These are phyloP conservation scores for Callaeas wilsoni DNA, from an alignment of 2,113 vertebrate genomes.

Conservation along the genomic window DNA sequence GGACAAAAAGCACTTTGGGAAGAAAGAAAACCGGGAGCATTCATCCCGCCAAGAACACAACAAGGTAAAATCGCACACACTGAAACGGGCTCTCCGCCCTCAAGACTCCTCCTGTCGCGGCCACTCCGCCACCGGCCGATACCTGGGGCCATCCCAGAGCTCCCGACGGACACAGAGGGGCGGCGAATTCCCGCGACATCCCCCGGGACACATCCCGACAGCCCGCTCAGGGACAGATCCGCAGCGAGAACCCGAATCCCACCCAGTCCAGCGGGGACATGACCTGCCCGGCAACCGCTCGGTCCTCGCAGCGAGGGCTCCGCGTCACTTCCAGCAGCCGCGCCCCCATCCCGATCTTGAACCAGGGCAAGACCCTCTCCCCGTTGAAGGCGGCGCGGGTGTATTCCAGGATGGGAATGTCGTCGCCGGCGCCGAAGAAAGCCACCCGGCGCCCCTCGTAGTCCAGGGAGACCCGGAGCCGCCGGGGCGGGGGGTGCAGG, in stretches of 20 bases:
- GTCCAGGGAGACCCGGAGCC: conserved; percentile 78
- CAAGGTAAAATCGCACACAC: neutral
- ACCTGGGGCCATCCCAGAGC: neutral
- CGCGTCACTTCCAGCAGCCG: neutral
- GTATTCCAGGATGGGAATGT: conserved; percentile 78
- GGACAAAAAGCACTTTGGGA: neutral
- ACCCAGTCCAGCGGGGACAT: neutral
- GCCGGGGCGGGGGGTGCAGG: conserved; percentile 65
- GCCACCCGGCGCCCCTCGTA: conserved; percentile 77
- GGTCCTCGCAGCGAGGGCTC: neutral
- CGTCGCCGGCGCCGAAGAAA: conserved; percentile 73
- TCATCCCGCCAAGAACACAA: neutral
- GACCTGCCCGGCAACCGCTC: neutral
- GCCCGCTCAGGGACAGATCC: neutral
- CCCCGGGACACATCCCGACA: neutral
- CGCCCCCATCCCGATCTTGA: conserved; percentile 63
- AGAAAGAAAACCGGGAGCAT: neutral
- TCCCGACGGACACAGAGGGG: neutral
- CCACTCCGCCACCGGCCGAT: neutral
- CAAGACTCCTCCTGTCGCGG: neutral
- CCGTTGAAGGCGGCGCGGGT: conserved; percentile 72
- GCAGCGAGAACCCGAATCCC: neutral
- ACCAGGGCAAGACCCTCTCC: conserved; percentile 65
- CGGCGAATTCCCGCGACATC: neutral
- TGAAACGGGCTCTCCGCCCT: too few relatives aligned